Evolutionary conservation across 1,140 invertebrate species (phyloP).

Genomic region (Lepidurus couesii): DNA sequence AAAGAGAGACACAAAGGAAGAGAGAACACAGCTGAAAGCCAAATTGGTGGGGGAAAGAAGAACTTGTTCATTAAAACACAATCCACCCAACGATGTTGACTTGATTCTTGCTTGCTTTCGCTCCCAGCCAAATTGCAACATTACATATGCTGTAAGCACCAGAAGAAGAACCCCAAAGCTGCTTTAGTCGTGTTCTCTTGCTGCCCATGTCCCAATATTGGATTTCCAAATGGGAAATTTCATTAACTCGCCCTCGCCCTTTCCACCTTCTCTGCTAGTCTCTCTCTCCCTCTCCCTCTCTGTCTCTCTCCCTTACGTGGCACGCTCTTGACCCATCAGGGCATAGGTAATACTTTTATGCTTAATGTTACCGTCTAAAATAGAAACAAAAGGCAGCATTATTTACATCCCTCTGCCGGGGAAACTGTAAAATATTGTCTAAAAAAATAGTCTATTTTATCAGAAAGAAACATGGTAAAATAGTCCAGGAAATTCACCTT

Average conservation of each 20-base stretch:
- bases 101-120: slow-evolving; percentile 13
- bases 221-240: slow-evolving; percentile 19
- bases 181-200: slow-evolving; percentile 11
- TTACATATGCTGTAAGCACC: not conserved
- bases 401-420: too few relatives aligned
- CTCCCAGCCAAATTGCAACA: slow-evolving; percentile 14
- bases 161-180: not conserved
- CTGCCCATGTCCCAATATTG: slow-evolving; percentile 10
- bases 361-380: not conserved
- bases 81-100: not conserved
- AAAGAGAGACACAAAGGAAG: not conserved
- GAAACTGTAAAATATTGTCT: not conserved
- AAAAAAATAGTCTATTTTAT: too few relatives aligned
- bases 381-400: not conserved
- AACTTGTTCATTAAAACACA: slow-evolving; percentile 16
- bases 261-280: not conserved
- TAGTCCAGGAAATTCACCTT: slow-evolving; percentile 49
- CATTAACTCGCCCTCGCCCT: not conserved
- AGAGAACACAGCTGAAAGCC: not conserved
- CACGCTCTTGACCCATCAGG: not conserved
- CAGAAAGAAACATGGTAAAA: not conserved
- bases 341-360: not conserved
- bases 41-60: not conserved
- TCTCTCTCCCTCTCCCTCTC: not conserved
- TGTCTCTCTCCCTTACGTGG: not conserved